Percentiles rank a stretch among this genome's conserved stretches.
These are phyloP conservation scores for Helostoma temminkii DNA, from an alignment of 2,797 vertebrate species.

Conservation along the genomic window DNA sequence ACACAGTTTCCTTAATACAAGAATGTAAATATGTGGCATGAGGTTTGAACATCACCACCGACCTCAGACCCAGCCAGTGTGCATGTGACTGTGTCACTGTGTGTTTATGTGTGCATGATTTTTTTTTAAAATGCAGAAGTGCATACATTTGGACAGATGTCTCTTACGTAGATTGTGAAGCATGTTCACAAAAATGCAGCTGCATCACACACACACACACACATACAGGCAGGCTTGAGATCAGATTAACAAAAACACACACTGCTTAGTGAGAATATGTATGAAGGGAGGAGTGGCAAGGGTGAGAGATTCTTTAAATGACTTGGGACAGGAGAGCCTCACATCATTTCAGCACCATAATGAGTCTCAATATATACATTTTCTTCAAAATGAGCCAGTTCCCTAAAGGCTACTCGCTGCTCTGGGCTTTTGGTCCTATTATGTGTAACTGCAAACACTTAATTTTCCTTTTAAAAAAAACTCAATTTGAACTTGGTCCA, in stretches of 20 bases:
- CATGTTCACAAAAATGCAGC: slow-evolving; percentile 23
- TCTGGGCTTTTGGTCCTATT: slow-evolving; percentile 15
- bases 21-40: slow-evolving; percentile 81
- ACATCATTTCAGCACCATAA: slow-evolving; percentile 66
- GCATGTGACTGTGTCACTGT: slow-evolving; percentile 41
- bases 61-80: slow-evolving; percentile 63
- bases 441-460: slow-evolving; percentile 18
- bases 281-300: slow-evolving; percentile 71
- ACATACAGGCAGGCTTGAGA: slow-evolving; percentile 44
- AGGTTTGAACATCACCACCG: slow-evolving; percentile 58
- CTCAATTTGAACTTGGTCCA: not conserved
- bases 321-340: slow-evolving; percentile 68
- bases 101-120: slow-evolving; percentile 25
- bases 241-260: slow-evolving; percentile 43
- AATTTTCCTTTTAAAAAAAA: not conserved
- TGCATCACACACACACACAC: slow-evolving; percentile 26
- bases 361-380: slow-evolving; percentile 44
- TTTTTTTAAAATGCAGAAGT: not conserved
- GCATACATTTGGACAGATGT: slow-evolving; percentile 16
- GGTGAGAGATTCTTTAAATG: slow-evolving; percentile 69
- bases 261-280: slow-evolving; percentile 54
- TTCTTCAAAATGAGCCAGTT: slow-evolving; percentile 30
- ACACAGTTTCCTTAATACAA: slow-evolving; percentile 84
- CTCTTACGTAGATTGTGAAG: slow-evolving; percentile 29
- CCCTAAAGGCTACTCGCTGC: slow-evolving; percentile 26